phyloP scores from a whole-genome alignment of 2,797 vertebrate species.

The Tympanoctomys barrerae region DNA sequence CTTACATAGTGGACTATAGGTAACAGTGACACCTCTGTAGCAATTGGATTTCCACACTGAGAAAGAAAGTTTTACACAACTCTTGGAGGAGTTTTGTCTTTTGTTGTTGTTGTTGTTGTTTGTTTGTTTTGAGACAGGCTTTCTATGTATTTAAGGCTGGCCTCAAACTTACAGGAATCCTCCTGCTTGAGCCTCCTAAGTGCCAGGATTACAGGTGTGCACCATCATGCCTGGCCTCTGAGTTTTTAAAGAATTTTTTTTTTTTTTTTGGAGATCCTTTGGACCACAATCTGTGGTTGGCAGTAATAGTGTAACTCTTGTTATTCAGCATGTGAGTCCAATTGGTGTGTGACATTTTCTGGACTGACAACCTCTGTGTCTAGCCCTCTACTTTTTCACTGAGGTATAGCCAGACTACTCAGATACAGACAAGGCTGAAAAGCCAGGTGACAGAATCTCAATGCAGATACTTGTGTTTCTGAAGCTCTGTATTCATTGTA shows the following conservation, averaged over 20 bases:
- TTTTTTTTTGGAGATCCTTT: conserved; percentile 26
- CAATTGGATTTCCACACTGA: neutral
- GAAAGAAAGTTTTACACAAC: neutral
- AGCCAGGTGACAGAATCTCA: neutral
- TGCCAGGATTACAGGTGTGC: neutral
- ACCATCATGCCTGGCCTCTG: neutral
- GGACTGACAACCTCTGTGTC: neutral
- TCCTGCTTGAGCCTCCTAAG: neutral
- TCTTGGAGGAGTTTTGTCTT: neutral
- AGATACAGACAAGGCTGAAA: neutral
- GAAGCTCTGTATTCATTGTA: neutral
- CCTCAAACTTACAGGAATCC: neutral
- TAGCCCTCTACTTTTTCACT: neutral
- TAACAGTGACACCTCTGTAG: neutral
- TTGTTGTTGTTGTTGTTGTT: neutral
- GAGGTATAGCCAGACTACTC: neutral
- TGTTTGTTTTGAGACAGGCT: neutral
- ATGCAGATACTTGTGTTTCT: neutral
- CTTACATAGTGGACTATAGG: neutral
- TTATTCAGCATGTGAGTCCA: neutral
- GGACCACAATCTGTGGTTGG: neutral
- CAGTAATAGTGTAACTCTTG: neutral
- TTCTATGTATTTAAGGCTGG: neutral
- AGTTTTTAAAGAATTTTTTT: neutral
- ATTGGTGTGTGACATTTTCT: conserved; percentile 27